A percentile compares a stretch with the other conserved stretches of the same genome.
Evolutionary conservation across 1,140 invertebrate genomes (phyloP).

Genomic region (Drosophila setifemur): DNA sequence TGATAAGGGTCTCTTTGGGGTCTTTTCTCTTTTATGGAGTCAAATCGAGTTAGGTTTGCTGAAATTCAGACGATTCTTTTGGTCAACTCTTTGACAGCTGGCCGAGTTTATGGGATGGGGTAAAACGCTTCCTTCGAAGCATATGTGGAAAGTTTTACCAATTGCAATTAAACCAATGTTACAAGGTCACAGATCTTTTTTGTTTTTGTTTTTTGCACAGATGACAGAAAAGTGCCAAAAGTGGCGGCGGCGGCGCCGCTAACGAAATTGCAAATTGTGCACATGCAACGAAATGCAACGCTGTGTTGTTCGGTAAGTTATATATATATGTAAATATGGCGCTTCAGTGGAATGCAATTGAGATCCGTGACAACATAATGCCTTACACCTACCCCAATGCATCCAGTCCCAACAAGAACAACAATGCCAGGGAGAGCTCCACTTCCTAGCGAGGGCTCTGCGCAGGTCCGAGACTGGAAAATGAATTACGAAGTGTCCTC

Average conservation of each 20-base stretch:
- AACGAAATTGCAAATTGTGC: conserved; percentile 72
- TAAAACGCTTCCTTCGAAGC: not conserved
- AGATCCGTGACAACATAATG: conserved; percentile 74
- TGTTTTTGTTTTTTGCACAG: conserved; percentile 47
- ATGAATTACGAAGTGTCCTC: conserved; percentile 57
- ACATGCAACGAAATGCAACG: conserved; percentile 47
- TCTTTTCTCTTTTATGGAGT: conserved; percentile 5
- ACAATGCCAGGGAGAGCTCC: conserved; percentile 19
- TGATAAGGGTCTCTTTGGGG: conserved; percentile 65
- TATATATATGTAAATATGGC: conserved; percentile 27
- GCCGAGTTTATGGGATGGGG: conserved; percentile 2
- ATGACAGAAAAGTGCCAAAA: conserved; percentile 50
- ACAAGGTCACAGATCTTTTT: conserved; percentile 55
- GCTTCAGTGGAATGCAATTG: conserved; percentile 71
- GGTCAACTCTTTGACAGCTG: conserved; percentile 30
- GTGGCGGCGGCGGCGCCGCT: conserved; percentile 58
- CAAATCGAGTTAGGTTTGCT: not conserved
- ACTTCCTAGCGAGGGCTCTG: conserved; percentile 55
- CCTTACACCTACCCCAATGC: conserved; percentile 68
- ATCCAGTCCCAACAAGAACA: conserved; percentile 9
- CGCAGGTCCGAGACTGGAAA: conserved; percentile 72
- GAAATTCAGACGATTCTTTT: conserved; percentile 16
- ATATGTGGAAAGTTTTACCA: conserved; percentile 28
- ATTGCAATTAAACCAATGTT: conserved; percentile 72
- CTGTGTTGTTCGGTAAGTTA: conserved; percentile 4